Conservation (phyloP, 2,113 vertebrate species). For the Pelusios castaneus region DNA sequence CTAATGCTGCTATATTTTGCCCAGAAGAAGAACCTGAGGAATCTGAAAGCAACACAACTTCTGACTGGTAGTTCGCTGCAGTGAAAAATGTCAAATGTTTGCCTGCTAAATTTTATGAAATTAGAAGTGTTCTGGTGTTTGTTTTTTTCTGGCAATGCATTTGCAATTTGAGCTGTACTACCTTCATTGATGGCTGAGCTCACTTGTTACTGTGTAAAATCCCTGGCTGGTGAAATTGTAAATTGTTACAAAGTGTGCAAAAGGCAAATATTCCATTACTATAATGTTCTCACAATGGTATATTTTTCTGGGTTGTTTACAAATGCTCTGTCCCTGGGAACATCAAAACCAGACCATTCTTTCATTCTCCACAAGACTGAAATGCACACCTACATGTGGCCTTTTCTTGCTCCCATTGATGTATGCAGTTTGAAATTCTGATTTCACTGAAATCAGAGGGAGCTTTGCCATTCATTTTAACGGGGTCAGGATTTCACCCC, state of each 20-base stretch:
- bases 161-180: constrained; percentile 48
- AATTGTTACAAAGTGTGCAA: not conserved
- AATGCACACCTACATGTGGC: not conserved
- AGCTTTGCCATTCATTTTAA: not conserved
- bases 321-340: not conserved
- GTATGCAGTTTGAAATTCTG: not conserved
- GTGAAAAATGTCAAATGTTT: not conserved
- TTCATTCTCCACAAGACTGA: not conserved
- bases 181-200: constrained; percentile 34
- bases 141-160: constrained; percentile 9
- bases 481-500: not conserved
- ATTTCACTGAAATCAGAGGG: not conserved
- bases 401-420: not conserved
- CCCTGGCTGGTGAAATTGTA: not conserved
- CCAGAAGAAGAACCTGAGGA: not conserved
- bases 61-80: not conserved
- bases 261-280: not conserved
- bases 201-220: constrained; percentile 26
- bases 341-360: not conserved
- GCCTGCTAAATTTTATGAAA: constrained; percentile 31
- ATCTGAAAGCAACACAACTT: not conserved
- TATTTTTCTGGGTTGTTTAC: not conserved
- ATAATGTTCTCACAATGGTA: not conserved
- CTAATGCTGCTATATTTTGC: not conserved
- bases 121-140: constrained; percentile 32